Evolutionary conservation across 2,113 vertebrate species (phyloP).

Genomic region (Pseudorhombus dupliciocellatus): DNA sequence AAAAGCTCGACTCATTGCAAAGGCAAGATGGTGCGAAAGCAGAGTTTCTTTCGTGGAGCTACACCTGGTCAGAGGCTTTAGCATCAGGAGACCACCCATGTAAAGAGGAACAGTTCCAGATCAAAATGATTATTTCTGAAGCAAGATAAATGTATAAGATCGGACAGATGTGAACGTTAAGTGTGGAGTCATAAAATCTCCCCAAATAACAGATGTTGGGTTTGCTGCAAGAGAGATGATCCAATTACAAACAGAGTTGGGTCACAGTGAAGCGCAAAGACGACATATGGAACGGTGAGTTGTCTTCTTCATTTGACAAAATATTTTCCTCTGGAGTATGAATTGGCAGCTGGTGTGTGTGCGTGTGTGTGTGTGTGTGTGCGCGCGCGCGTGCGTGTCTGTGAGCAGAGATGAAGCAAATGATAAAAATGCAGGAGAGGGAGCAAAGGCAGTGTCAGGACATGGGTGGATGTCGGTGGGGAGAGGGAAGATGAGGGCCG

Average conservation of each 20-base stretch:
- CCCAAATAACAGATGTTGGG: conserved; percentile 48
- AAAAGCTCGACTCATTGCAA: neutral
- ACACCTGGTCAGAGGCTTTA: neutral
- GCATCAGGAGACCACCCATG: neutral
- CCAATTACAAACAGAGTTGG: conserved; percentile 26
- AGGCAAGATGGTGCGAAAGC: neutral
- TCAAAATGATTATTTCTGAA: neutral
- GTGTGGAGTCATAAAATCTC: conserved; percentile 10
- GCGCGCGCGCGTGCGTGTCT: neutral
- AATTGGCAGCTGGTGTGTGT: conserved; percentile 6
- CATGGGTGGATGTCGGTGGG: conserved; percentile 3
- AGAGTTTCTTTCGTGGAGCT: neutral
- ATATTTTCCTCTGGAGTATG: conserved; percentile 27
- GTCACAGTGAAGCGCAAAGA: conserved; percentile 38
- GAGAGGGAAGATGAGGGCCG: neutral
- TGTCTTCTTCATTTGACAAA: conserved; percentile 15
- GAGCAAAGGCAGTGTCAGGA: conserved; percentile 6
- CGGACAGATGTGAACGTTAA: conserved; percentile 20
- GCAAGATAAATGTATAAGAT: conserved; percentile 10
- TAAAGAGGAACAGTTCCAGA: neutral
- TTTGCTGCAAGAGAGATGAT: conserved; percentile 51
- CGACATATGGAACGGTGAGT: conserved; percentile 40
- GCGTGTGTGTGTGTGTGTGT: conserved; percentile 18
- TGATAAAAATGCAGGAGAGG: conserved; percentile 17
- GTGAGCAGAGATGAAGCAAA: conserved; percentile 32